Base-by-base conservation (phyloP, 2,888 invertebrate genomes). In the Ecdyonurus torrentis region DNA sequence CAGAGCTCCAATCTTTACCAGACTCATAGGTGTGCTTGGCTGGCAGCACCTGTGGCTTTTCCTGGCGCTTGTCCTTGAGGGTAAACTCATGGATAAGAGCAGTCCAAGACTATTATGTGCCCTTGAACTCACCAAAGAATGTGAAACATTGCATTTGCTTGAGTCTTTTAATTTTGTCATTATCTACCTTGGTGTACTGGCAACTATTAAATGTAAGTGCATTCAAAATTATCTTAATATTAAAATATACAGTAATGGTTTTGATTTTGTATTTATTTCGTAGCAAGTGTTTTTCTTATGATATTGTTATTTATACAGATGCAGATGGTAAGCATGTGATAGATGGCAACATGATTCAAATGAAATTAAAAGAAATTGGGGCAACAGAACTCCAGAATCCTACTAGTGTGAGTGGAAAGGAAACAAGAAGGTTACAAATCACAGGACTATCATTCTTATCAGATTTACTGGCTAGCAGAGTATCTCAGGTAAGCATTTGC, bases 1-100 rank as follows among this genome's bases (percentile, higher is more conserved):
- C 58, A 79, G 94, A 63, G 75, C 86, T 63, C 86, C 89, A 0
- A 76, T 97, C 0, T 94, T 93, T 66, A 80, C 79, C 37, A 88
- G 89, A 69, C 77, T 96, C 1, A 76, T 95, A n/a, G 79, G 82
- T 37, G 86, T 89, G 0, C 77, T 95, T 1, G 74, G 62, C 18
- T 60, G 60, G 60, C 81, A 81, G 52, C 83, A 85, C 72, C 75
- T 90, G 0, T 84, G 88, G 81, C 75, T 86, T 18, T 89, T 90
- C 69, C 75, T 88, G 22, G 80, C 85, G 61, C 73, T 90, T 20
- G 76, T 87, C 1, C 80, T 89, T 61, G 89, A 90, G 69, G 81
- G 84, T 0, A 86, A 89, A 67, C 81, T 89, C 1, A 69, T 79
- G 10, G 79, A 82, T 69, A 78, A 78, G 65, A 76, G 75, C 55